Conservation (phyloP, 2,888 invertebrate genomes). For the Drosophila mulleri region DNA sequence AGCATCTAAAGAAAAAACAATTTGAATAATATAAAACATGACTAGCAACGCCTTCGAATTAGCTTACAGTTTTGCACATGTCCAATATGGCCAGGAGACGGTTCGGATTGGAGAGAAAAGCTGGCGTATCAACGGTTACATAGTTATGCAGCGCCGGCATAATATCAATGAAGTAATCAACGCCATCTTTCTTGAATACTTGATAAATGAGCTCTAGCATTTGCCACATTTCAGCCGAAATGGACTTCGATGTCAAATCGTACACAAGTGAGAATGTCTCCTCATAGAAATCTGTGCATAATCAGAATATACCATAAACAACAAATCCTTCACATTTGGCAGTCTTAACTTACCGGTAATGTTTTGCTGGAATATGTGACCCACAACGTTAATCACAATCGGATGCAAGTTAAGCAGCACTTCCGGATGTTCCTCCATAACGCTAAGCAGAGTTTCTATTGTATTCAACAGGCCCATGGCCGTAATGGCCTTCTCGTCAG, state of each 20-base stretch:
- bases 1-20: slow-evolving; percentile 86
- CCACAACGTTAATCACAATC: slow-evolving; percentile 95
- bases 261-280: slow-evolving; percentile 97
- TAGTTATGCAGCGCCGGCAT: slow-evolving; percentile 99
- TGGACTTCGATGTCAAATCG: slow-evolving; percentile 94
- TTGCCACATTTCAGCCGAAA: slow-evolving; percentile 98
- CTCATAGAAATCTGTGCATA: slow-evolving; percentile 96
- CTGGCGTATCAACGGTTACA: slow-evolving; percentile 96
- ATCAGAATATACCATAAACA: slow-evolving; percentile 46
- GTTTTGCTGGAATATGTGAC: slow-evolving; percentile 92
- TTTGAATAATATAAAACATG: neutral
- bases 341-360: slow-evolving; percentile 88
- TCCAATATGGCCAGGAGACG: slow-evolving; percentile 96
- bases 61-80: slow-evolving; percentile 94
- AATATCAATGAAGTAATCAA: slow-evolving; percentile 98
- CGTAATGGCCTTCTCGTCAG: slow-evolving; percentile 98
- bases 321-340: neutral
- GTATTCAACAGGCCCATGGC: slow-evolving; percentile 98
- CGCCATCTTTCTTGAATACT: slow-evolving; percentile 96
- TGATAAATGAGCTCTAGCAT: slow-evolving; percentile 94
- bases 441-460: slow-evolving; percentile 96
- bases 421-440: slow-evolving; percentile 93
- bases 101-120: slow-evolving; percentile 96
- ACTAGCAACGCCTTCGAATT: neutral
- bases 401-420: slow-evolving; percentile 96